phyloP scores from a whole-genome alignment of 2,797 vertebrate species.

The Rhodeus uyekii region DNA sequence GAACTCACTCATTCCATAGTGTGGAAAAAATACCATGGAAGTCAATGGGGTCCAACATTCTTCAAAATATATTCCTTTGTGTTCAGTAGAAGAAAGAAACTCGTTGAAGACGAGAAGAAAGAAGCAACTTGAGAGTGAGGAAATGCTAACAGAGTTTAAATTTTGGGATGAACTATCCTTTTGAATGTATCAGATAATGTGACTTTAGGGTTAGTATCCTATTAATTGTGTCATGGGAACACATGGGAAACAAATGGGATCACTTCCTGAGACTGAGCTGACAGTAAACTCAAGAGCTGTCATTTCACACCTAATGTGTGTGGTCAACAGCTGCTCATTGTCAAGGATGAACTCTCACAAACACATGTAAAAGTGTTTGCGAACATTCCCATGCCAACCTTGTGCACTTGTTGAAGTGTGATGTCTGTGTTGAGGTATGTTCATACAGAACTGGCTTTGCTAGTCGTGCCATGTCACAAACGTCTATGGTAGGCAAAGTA shows the following conservation, averaged over 20 bases:
- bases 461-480: constrained; percentile 35
- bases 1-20: not conserved
- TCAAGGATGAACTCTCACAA: not conserved
- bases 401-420: not conserved
- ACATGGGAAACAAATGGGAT: not conserved
- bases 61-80: not conserved
- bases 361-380: not conserved
- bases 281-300: not conserved
- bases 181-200: not conserved
- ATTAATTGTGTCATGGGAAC: not conserved
- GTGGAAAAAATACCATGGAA: not conserved
- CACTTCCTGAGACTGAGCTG: not conserved
- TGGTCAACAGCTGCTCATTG: constrained; percentile 16
- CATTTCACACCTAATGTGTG: not conserved
- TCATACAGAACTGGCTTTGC: constrained; percentile 53
- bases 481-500: not conserved
- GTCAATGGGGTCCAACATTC: not conserved
- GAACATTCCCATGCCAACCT: not conserved
- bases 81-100: not conserved
- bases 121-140: not conserved
- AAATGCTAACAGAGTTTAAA: not conserved
- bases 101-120: not conserved
- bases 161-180: not conserved
- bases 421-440: constrained; percentile 30
- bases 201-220: not conserved